Conservation (phyloP, 2,888 invertebrate genomes). For the Pristionchus arcanus region DNA sequence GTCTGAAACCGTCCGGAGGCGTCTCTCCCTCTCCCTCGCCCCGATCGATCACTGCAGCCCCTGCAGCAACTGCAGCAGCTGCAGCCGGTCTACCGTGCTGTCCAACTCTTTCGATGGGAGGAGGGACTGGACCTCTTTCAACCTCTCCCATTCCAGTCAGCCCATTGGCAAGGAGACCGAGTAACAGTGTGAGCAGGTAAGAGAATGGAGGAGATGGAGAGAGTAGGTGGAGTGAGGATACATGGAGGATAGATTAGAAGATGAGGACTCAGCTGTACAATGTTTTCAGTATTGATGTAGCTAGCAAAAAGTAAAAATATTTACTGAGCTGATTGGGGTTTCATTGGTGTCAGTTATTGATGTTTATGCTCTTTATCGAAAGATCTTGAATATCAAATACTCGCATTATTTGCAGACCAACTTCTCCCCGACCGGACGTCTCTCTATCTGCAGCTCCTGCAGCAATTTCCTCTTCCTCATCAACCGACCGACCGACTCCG, state of each 20-base stretch:
- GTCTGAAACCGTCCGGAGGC: constrained; percentile 36
- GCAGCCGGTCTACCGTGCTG: constrained; percentile 27
- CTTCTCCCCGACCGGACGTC: constrained; percentile 44
- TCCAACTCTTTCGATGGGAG: constrained; percentile 44
- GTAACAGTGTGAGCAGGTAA: constrained; percentile 16
- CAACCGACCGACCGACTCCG: constrained; percentile 1
- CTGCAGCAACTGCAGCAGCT: constrained; percentile 41
- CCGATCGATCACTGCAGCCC: background rate
- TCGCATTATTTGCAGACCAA: background rate
- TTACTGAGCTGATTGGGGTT: no score
- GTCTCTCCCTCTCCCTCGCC: constrained; percentile 45
- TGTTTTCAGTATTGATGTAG: background rate
- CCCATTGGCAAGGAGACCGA: constrained; percentile 48
- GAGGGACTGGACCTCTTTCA: background rate
- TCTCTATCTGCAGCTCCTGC: background rate
- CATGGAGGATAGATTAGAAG: background rate
- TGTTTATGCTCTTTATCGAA: no score
- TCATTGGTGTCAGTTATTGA: no score
- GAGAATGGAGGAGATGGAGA: background rate
- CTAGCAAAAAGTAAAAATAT: background rate
- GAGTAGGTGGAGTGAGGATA: background rate
- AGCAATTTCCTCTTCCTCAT: background rate
- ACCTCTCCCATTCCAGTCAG: constrained; percentile 55
- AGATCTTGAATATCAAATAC: no score
- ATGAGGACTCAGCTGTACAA: background rate